phyloP scores from a whole-genome alignment of 2,797 vertebrate genomes.

The Momotus momota region DNA sequence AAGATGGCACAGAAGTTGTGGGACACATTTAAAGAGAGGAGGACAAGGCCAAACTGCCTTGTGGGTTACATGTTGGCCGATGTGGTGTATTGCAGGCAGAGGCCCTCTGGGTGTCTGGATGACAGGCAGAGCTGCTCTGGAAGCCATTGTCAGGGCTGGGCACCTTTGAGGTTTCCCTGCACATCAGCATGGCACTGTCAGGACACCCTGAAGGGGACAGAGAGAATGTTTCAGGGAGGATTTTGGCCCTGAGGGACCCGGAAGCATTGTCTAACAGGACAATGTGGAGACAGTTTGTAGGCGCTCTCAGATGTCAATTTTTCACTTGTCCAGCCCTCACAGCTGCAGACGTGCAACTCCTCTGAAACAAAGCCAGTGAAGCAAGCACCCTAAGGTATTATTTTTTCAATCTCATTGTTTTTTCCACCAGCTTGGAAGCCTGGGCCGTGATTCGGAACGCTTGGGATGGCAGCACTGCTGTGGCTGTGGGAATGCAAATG shows the following conservation, averaged over 20 bases:
- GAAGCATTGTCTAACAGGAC: constrained; percentile 64
- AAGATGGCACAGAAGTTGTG: neutral
- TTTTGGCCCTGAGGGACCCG: constrained; percentile 37
- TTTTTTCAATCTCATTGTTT: constrained; percentile 9
- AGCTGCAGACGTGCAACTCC: constrained; percentile 1
- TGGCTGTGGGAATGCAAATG: neutral
- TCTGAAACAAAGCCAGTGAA: constrained; percentile 2
- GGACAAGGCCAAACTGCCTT: neutral
- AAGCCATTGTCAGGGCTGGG: constrained; percentile 48
- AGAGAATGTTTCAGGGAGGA: neutral
- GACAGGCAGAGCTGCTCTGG: constrained; percentile 1
- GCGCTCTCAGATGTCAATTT: constrained; percentile 11
- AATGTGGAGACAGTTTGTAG: constrained; percentile 20
- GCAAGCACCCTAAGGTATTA: neutral
- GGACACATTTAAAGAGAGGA: neutral
- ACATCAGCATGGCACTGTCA: constrained; percentile 26
- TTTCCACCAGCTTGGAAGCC: neutral
- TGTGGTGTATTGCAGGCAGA: neutral
- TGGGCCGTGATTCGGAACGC: neutral
- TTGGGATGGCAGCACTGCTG: neutral
- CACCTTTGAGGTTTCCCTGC: constrained; percentile 51
- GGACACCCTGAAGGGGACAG: constrained; percentile 19
- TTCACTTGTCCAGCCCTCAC: constrained; percentile 5
- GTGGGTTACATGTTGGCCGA: neutral
- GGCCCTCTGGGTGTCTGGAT: neutral